A percentile compares a stretch with the other conserved stretches of the same genome.
These are phyloP conservation scores for Oreochromis niloticus DNA, from an alignment of 2,113 vertebrate species.

Conservation along the genomic window DNA sequence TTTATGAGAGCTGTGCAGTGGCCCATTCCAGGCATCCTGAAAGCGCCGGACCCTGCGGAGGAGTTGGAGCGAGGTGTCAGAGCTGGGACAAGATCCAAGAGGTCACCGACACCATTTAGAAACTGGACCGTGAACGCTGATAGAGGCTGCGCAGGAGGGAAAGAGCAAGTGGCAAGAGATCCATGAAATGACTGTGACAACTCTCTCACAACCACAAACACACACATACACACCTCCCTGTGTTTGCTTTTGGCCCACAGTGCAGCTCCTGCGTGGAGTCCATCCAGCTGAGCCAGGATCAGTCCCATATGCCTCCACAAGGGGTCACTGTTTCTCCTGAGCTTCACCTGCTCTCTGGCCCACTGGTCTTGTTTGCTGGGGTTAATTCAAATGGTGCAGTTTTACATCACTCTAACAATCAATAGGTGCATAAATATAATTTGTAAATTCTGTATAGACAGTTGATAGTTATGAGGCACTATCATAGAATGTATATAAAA, in stretches of 20 bases:
- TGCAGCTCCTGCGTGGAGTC: constrained; percentile 78
- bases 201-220: neutral
- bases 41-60: constrained; percentile 11
- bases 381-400: neutral
- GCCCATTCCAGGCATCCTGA: constrained; percentile 79
- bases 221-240: constrained; percentile 68
- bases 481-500: neutral
- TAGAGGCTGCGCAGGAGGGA: constrained; percentile 70
- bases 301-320: constrained; percentile 83
- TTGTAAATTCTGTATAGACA: neutral
- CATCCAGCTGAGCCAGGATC: constrained; percentile 80
- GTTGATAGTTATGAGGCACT: neutral
- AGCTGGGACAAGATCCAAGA: constrained; percentile 83
- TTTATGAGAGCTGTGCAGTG: constrained; percentile 91
- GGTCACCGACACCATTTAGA: constrained; percentile 83
- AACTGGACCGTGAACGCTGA: constrained; percentile 78
- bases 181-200: neutral
- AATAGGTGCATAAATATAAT: neutral
- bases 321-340: constrained; percentile 61
- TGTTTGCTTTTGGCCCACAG: constrained; percentile 74
- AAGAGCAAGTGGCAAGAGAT: neutral
- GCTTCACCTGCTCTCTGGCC: constrained; percentile 77
- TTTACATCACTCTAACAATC: neutral
- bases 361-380: constrained; percentile 81
- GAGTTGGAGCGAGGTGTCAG: constrained; percentile 66